Evolutionary conservation across 1,140 invertebrate genomes (phyloP).

Genomic region (Copidosoma floridanum): DNA sequence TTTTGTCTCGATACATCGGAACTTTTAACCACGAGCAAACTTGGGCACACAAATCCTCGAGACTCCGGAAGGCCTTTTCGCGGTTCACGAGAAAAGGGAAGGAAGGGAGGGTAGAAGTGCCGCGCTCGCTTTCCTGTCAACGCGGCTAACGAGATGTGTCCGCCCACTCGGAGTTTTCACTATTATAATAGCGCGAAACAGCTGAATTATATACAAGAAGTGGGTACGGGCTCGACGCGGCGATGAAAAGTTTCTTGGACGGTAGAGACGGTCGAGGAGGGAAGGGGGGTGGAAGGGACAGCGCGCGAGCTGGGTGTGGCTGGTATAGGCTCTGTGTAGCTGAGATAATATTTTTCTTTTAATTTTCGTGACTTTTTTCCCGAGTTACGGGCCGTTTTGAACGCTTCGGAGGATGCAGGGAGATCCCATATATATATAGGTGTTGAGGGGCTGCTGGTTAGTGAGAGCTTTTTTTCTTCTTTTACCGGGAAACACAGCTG

Average conservation of each 20-base stretch:
- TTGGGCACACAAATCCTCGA: neutral
- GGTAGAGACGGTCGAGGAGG: too few species aligned
- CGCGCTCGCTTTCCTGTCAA: constrained; percentile 42
- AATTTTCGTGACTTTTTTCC: constrained; percentile 6
- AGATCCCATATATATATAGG: too few species aligned
- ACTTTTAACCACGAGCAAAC: neutral
- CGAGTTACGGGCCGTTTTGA: neutral
- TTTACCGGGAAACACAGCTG: constrained; percentile 6
- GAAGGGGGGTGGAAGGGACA: too few species aligned
- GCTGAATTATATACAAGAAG: constrained; percentile 5
- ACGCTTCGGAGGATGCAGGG: too few species aligned
- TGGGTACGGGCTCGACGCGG: too few species aligned
- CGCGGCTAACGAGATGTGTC: constrained; percentile 45
- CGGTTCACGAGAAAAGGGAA: neutral
- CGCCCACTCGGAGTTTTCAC: constrained; percentile 26
- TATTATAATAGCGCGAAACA: neutral
- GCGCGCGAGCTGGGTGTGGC: too few species aligned
- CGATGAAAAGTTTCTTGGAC: too few species aligned
- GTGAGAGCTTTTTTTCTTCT: neutral
- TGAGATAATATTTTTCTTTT: constrained; percentile 22
- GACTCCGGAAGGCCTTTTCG: constrained; percentile 40
- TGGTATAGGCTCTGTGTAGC: neutral
- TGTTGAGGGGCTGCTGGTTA: too few species aligned
- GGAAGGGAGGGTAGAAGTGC: constrained; percentile 23
- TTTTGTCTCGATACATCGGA: neutral